Evolutionary conservation across 1,140 invertebrate species (phyloP).

Genomic region (Meloidogyne floridensis): DNA sequence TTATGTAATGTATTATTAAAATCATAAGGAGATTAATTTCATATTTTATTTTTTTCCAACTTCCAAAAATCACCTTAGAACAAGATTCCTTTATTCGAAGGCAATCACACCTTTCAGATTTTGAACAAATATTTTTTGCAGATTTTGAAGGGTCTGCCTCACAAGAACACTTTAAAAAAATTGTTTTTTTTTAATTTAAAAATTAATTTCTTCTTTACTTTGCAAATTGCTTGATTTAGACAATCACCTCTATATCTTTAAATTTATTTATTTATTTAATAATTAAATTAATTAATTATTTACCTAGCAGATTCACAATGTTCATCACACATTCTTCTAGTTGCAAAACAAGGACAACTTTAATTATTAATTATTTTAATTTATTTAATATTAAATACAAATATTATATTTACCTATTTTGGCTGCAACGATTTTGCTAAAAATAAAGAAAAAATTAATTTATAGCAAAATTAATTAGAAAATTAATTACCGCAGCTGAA

Average conservation of each 20-base stretch:
- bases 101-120: constrained; percentile 63
- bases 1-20: too few relatives aligned
- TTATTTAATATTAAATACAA: neutral
- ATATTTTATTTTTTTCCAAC: neutral
- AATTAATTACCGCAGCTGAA: constrained; percentile 40
- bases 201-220: constrained; percentile 20
- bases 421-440: constrained; percentile 56
- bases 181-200: neutral
- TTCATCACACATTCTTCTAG: constrained; percentile 64
- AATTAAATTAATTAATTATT: neutral
- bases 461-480: neutral
- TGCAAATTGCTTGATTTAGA: constrained; percentile 65
- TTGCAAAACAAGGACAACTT: constrained; percentile 63
- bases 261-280: neutral
- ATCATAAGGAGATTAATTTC: too few relatives aligned
- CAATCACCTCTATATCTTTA: constrained; percentile 65
- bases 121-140: constrained; percentile 64
- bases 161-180: constrained; percentile 53
- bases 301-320: constrained; percentile 64
- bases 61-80: constrained; percentile 45
- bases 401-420: constrained; percentile 42
- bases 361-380: neutral
- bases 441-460: neutral
- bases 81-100: constrained; percentile 65
- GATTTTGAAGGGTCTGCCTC: constrained; percentile 66